phyloP scores from a whole-genome alignment of 2,888 invertebrate species.

The Antitype chi region DNA sequence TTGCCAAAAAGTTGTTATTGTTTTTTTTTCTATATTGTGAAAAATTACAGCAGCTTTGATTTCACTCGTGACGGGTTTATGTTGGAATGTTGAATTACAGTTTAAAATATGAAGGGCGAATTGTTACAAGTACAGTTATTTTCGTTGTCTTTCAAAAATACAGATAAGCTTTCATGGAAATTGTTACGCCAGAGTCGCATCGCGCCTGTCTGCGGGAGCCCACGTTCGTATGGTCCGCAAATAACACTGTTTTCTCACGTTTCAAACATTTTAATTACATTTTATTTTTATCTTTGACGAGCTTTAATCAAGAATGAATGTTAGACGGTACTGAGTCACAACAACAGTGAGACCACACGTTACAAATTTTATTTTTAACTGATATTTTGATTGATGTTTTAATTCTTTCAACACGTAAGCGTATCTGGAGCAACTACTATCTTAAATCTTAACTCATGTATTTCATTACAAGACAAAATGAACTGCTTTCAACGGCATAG shows the following conservation, averaged over 20 bases:
- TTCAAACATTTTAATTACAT: slow-evolving; percentile 46
- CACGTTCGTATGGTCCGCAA: neutral
- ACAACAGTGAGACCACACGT: slow-evolving; percentile 21
- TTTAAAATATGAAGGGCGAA: slow-evolving; percentile 48
- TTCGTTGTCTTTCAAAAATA: slow-evolving; percentile 23
- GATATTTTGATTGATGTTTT: slow-evolving; percentile 16
- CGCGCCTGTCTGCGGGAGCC: too few relatives aligned
- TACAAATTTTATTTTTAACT: slow-evolving; percentile 17
- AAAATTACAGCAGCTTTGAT: slow-evolving; percentile 21
- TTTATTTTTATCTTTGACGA: slow-evolving; percentile 34
- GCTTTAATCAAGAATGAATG: slow-evolving; percentile 51
- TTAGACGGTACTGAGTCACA: slow-evolving; percentile 26
- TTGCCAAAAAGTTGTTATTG: slow-evolving; percentile 47
- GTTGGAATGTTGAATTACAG: slow-evolving; percentile 18
- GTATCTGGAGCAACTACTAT: slow-evolving; percentile 8
- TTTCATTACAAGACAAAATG: slow-evolving; percentile 29
- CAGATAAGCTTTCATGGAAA: neutral
- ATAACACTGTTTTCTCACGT: slow-evolving; percentile 42
- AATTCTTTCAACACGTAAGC: slow-evolving; percentile 10
- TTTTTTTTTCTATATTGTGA: slow-evolving; percentile 23
- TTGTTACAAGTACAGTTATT: slow-evolving; percentile 33
- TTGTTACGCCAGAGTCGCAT: too few relatives aligned
- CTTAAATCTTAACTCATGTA: slow-evolving; percentile 30
- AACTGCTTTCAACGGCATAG: slow-evolving; percentile 20
- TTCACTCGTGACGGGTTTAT: slow-evolving; percentile 35